Evolutionary conservation across 2,797 vertebrate species (phyloP).

Genomic region (Oreonectes daqikongensis): DNA sequence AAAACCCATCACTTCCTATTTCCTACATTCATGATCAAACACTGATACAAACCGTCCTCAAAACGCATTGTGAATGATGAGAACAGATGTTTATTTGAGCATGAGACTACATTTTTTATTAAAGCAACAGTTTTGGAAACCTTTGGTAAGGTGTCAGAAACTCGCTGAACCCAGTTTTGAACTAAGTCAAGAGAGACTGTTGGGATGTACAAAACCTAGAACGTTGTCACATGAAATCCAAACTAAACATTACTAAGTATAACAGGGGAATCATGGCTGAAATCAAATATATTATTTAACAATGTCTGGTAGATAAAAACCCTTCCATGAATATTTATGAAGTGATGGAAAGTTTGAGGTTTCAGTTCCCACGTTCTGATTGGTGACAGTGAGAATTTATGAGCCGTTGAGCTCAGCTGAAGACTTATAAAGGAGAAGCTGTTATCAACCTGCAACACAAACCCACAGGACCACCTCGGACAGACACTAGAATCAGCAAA

Average conservation of each 20-base stretch:
- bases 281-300: too few species aligned
- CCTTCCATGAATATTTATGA: slow-evolving; percentile 60
- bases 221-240: background rate
- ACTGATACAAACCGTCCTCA: slow-evolving; percentile 28
- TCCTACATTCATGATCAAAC: slow-evolving; percentile 15
- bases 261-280: too few species aligned
- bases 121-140: too few species aligned
- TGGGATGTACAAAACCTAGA: background rate
- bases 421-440: slow-evolving; percentile 31
- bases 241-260: too few species aligned
- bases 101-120: background rate
- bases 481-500: slow-evolving; percentile 46
- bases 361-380: slow-evolving; percentile 42
- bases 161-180: background rate
- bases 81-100: slow-evolving; percentile 8
- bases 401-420: slow-evolving; percentile 36
- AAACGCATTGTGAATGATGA: background rate
- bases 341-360: slow-evolving; percentile 52
- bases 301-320: too few species aligned
- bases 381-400: slow-evolving; percentile 39
- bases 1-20: slow-evolving; percentile 58
- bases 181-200: background rate
- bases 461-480: slow-evolving; percentile 47
- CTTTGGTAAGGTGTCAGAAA: background rate
- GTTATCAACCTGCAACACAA: slow-evolving; percentile 22